Conservation (phyloP, 2,888 invertebrate species). For the Hirtodrosophila alboralis region DNA sequence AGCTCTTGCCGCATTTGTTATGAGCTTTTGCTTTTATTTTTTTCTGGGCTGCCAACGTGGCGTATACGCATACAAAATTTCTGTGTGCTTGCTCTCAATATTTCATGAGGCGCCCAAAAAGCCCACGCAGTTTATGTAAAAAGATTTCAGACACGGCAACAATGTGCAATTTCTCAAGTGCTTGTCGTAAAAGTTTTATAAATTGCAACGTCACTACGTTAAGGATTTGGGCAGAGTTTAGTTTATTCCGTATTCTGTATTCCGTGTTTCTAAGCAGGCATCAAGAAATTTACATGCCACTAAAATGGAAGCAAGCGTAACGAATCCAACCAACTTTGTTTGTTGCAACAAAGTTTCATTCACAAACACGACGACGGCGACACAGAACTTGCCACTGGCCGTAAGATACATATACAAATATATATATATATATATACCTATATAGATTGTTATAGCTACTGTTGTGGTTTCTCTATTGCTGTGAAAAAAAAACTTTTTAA, state of each 20-base stretch:
- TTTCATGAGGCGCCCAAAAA: conserved; percentile 49
- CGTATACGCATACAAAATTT: conserved; percentile 45
- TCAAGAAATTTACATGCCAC: conserved; percentile 60
- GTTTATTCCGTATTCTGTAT: background rate
- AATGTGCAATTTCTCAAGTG: conserved; percentile 52
- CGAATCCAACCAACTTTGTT: conserved; percentile 18
- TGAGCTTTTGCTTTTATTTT: too few relatives aligned
- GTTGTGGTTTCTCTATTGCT: conserved; percentile 25
- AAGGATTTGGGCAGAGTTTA: conserved; percentile 32
- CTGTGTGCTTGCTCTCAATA: conserved; percentile 28
- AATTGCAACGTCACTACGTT: conserved; percentile 62
- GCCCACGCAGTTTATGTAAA: conserved; percentile 25
- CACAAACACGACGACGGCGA: conserved; percentile 25
- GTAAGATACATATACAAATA: conserved; percentile 9
- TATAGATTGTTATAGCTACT: conserved; percentile 2
- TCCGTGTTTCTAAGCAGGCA: conserved; percentile 18
- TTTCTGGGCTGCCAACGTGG: conserved; percentile 17
- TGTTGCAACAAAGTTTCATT: conserved; percentile 46
- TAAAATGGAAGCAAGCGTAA: conserved; percentile 35
- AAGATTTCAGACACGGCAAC: conserved; percentile 18
- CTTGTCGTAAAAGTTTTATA: conserved; percentile 58
- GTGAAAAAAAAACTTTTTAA: conserved; percentile 67
- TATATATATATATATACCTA: background rate
- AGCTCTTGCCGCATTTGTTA: background rate
- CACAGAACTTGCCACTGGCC: conserved; percentile 30